Conservation (phyloP, 2,888 invertebrate genomes). For the Tenthredo amoena region DNA sequence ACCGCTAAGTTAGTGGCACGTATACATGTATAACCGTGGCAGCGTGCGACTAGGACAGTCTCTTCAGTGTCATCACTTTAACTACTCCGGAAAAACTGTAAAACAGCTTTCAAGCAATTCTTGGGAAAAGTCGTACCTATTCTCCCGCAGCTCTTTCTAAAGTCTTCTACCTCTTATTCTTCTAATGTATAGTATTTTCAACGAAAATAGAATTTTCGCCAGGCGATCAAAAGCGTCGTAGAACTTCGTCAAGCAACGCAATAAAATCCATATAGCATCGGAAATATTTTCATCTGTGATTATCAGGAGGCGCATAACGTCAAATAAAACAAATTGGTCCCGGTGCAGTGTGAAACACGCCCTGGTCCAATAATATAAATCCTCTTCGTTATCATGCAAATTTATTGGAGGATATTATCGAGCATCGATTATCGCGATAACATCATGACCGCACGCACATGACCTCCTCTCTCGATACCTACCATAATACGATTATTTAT, state of each 20-base stretch:
- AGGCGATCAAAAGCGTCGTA: neutral
- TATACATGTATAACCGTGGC: conserved; percentile 53
- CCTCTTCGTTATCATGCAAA: conserved; percentile 72
- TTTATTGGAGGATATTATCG: conserved; percentile 77
- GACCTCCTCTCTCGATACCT: conserved; percentile 56
- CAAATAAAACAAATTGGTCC: conserved; percentile 69
- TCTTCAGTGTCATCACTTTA: conserved; percentile 60
- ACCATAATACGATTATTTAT: conserved; percentile 71
- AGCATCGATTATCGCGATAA: conserved; percentile 75
- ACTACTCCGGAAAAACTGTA: conserved; percentile 58
- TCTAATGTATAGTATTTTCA: neutral
- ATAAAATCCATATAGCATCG: neutral
- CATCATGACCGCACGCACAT: conserved; percentile 70
- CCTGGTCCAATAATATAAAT: conserved; percentile 73
- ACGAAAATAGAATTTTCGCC: neutral
- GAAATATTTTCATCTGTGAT: conserved; percentile 22
- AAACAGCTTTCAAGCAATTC: conserved; percentile 24
- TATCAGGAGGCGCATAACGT: conserved; percentile 28
- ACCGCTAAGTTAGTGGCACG: conserved; percentile 61
- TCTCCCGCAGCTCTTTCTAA: neutral
- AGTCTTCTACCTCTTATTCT: neutral
- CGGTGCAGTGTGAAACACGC: conserved; percentile 69
- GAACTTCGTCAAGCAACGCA: neutral
- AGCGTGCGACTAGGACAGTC: conserved; percentile 60
- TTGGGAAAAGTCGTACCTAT: conserved; percentile 17